phyloP scores from a whole-genome alignment of 92 coral and sea anemone species.

The Chrysogorgia sp. region DNA sequence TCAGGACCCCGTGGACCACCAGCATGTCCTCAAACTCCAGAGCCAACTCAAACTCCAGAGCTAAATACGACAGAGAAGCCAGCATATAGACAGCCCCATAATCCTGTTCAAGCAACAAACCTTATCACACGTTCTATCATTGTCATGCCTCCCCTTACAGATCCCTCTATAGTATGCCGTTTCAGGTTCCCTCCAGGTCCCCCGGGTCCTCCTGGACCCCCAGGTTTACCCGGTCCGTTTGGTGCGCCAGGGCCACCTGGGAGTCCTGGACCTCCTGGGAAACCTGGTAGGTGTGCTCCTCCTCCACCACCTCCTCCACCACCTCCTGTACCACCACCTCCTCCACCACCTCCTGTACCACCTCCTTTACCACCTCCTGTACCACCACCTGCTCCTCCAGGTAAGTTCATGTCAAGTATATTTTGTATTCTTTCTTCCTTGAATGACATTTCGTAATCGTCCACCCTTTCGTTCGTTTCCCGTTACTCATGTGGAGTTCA shows the following conservation, averaged over 20 bases:
- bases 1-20: constrained; percentile 43
- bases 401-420: background rate
- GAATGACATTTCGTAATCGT: no score
- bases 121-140: background rate
- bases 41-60: background rate
- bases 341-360: background rate
- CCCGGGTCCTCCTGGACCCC: background rate
- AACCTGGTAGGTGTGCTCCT: background rate
- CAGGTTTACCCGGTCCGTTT: constrained; percentile 13
- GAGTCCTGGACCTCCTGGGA: background rate
- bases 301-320: constrained; percentile 28
- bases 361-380: constrained; percentile 1
- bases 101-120: background rate
- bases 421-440: background rate
- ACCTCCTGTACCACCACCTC: constrained; percentile 1
- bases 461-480: background rate
- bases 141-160: background rate
- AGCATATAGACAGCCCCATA: background rate
- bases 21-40: background rate
- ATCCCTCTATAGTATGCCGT: background rate
- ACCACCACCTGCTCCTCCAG: constrained; percentile 5
- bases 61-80: no score
- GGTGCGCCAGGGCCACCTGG: background rate
- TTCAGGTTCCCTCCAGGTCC: constrained; percentile 4
- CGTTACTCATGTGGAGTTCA: no score